These are phyloP conservation scores for Odontocolon sp. DNA, from an alignment of 2,888 invertebrate species.

Conservation along the genomic window DNA sequence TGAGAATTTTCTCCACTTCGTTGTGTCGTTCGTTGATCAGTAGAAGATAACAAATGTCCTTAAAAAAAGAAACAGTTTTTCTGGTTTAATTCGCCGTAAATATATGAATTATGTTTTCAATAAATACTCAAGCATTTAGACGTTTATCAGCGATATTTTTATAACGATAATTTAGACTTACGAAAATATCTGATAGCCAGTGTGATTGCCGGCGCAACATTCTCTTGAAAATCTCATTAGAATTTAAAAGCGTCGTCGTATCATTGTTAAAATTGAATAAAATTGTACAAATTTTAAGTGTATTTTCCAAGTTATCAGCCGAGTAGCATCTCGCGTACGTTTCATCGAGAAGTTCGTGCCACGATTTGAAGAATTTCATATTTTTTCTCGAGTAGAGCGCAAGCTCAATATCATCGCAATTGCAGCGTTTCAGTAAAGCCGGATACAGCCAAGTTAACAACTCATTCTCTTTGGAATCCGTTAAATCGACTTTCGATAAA, in stretches of 20 bases:
- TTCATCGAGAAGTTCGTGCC: constrained; percentile 70
- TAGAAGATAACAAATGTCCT: constrained; percentile 73
- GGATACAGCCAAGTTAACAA: constrained; percentile 71
- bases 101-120: background rate
- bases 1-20: constrained; percentile 67
- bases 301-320: constrained; percentile 60
- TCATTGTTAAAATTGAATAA: constrained; percentile 65
- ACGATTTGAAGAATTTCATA: constrained; percentile 69
- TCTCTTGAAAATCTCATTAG: constrained; percentile 71
- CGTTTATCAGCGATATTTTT: too few relatives aligned
- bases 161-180: too few relatives aligned
- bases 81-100: too few relatives aligned
- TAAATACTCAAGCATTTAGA: too few relatives aligned
- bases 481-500: constrained; percentile 72
- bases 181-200: constrained; percentile 76
- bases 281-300: constrained; percentile 64
- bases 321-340: constrained; percentile 60
- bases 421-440: constrained; percentile 63
- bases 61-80: too few relatives aligned
- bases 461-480: constrained; percentile 67
- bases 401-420: constrained; percentile 69
- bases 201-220: constrained; percentile 67
- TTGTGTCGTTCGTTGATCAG: constrained; percentile 65
- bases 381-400: constrained; percentile 72
- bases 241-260: constrained; percentile 60